Percentiles rank a stretch among this genome's conserved stretches.
phyloP scores from a whole-genome alignment of 2,888 invertebrate genomes.

The Nudaria mundana region DNA sequence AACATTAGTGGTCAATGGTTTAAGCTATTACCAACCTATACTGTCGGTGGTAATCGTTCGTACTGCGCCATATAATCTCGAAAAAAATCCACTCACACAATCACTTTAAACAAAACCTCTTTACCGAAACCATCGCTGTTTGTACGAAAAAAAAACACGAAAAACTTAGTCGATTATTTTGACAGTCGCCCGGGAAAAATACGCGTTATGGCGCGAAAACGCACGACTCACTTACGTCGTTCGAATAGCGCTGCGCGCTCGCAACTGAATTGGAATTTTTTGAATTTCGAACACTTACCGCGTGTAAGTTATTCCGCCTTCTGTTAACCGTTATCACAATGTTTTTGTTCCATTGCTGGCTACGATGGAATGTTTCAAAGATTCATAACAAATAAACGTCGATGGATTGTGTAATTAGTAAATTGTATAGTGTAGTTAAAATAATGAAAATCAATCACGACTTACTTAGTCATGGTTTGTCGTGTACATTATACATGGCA shows the following conservation, averaged over 20 bases:
- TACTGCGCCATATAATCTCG: slow-evolving; percentile 22
- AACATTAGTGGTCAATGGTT: slow-evolving; percentile 20
- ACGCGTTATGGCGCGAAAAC: slow-evolving; percentile 59
- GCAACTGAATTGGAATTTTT: slow-evolving; percentile 50
- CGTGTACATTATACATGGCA: no score
- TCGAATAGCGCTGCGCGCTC: slow-evolving; percentile 47
- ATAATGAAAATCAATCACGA: background rate
- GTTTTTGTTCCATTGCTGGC: slow-evolving; percentile 16
- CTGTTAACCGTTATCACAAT: slow-evolving; percentile 10
- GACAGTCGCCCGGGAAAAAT: slow-evolving; percentile 46
- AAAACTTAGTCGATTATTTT: slow-evolving; percentile 25
- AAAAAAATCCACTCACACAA: slow-evolving; percentile 19
- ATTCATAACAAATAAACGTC: background rate
- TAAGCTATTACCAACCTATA: slow-evolving; percentile 26
- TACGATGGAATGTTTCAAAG: background rate
- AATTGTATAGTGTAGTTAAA: background rate
- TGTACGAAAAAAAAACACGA: slow-evolving; percentile 13
- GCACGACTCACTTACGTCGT: slow-evolving; percentile 38
- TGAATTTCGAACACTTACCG: slow-evolving; percentile 25
- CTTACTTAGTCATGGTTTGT: no score
- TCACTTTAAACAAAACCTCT: slow-evolving; percentile 3
- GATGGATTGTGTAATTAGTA: background rate
- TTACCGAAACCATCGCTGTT: slow-evolving; percentile 16
- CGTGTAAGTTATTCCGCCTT: slow-evolving; percentile 19
- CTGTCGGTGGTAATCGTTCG: slow-evolving; percentile 25